These are phyloP conservation scores for Drosophila virilis DNA, from an alignment of 1,140 invertebrate species.

Conservation along the genomic window DNA sequence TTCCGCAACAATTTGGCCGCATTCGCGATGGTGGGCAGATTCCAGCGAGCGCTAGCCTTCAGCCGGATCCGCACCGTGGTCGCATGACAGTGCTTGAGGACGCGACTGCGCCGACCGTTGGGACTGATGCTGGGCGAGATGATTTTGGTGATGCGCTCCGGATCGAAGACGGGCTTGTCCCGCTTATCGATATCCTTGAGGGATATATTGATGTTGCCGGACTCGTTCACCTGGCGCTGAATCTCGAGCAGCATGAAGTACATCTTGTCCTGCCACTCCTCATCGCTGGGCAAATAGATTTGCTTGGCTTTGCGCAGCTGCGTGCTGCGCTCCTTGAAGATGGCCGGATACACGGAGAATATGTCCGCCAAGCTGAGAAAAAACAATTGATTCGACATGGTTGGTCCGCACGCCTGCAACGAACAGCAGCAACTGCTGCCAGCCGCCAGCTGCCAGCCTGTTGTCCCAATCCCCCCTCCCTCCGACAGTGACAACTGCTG, in stretches of 20 bases:
- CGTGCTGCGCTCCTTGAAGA: slow-evolving; percentile 73
- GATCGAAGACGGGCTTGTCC: slow-evolving; percentile 70
- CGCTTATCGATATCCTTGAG: slow-evolving; percentile 72
- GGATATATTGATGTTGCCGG: slow-evolving; percentile 56
- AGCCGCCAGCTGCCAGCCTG: neutral
- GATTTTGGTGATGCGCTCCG: slow-evolving; percentile 59
- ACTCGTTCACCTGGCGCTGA: slow-evolving; percentile 85
- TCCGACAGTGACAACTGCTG: slow-evolving; percentile 73
- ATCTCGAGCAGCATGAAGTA: slow-evolving; percentile 90
- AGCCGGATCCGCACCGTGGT: slow-evolving; percentile 56
- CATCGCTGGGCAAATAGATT: slow-evolving; percentile 88
- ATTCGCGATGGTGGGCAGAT: slow-evolving; percentile 86
- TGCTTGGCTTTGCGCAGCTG: slow-evolving; percentile 71
- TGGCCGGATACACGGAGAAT: slow-evolving; percentile 83
- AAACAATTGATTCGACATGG: slow-evolving; percentile 79
- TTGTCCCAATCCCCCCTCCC: slow-evolving; percentile 35
- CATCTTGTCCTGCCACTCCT: slow-evolving; percentile 89
- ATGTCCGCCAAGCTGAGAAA: slow-evolving; percentile 82
- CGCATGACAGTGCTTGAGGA: slow-evolving; percentile 58
- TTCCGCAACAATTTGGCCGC: slow-evolving; percentile 86
- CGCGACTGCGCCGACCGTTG: slow-evolving; percentile 41
- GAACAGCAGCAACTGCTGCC: slow-evolving; percentile 58
- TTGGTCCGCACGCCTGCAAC: slow-evolving; percentile 46
- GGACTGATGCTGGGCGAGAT: slow-evolving; percentile 62
- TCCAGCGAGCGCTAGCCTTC: slow-evolving; percentile 82